Conservation (phyloP, 2,113 vertebrate species). For the human (Homo sapiens) region DNA sequence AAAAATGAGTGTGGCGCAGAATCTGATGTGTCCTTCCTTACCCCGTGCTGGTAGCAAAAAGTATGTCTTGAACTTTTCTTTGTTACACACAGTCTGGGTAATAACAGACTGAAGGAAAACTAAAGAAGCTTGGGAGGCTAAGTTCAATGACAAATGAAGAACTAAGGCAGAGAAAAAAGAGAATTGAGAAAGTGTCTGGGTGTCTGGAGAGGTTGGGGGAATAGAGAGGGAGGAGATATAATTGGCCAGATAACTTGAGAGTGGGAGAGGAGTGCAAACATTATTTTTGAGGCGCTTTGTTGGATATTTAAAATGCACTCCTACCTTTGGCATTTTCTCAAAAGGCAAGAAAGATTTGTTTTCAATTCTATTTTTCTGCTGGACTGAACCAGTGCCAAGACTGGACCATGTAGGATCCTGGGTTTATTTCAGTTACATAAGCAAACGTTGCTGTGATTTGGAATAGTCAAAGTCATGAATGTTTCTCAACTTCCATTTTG, state of each 20-base stretch:
- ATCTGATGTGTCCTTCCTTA: accelerated
- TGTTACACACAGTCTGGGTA: background rate
- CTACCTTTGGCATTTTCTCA: constrained; percentile 34
- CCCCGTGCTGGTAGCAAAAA: background rate
- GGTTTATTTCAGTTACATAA: constrained; percentile 20
- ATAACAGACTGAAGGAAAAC: background rate
- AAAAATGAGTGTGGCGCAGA: background rate
- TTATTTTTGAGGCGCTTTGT: background rate
- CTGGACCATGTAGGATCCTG: background rate
- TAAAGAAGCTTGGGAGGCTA: background rate
- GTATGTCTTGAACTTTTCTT: background rate
- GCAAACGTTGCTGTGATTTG: constrained; percentile 31
- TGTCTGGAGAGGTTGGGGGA: accelerated
- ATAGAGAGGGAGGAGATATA: background rate
- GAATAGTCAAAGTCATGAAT: background rate
- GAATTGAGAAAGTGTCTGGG: background rate
- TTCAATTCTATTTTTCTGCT: background rate
- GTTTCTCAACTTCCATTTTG: constrained; percentile 46
- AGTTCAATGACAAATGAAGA: background rate
- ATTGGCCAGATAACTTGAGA: background rate
- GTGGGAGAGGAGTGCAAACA: background rate
- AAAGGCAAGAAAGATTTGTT: constrained; percentile 11
- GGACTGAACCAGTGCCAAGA: background rate
- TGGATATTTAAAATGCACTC: background rate
- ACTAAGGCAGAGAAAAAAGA: background rate